These are phyloP conservation scores for Ahaetulla prasina DNA, from an alignment of 2,113 vertebrate species.

Conservation along the genomic window DNA sequence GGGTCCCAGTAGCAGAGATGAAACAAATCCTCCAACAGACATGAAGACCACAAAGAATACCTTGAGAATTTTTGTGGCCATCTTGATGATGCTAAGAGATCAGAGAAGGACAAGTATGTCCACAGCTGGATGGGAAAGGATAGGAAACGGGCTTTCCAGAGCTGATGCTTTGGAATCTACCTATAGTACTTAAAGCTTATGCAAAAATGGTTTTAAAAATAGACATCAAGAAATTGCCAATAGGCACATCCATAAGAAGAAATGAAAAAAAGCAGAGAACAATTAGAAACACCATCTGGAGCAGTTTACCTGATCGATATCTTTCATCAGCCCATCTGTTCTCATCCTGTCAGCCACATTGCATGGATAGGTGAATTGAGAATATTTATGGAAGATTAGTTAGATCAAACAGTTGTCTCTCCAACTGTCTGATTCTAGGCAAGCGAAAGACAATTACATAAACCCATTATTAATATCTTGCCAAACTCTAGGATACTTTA, in stretches of 20 bases:
- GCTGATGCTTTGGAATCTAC: not conserved
- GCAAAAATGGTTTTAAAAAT: not conserved
- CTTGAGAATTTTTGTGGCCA: no score
- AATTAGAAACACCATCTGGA: not conserved
- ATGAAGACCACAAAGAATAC: not conserved
- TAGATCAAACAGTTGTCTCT: not conserved
- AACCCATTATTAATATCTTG: constrained; percentile 24
- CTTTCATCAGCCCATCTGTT: not conserved
- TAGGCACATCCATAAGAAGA: not conserved
- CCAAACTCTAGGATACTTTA: constrained; percentile 39
- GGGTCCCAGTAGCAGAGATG: not conserved
- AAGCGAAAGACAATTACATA: not conserved
- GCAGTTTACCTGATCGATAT: not conserved
- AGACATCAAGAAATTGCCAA: not conserved
- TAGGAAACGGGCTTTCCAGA: not conserved
- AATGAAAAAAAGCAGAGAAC: not conserved
- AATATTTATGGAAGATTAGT: not conserved
- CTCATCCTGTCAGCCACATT: not conserved
- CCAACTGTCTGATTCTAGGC: not conserved
- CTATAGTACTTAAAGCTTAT: not conserved
- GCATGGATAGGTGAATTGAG: not conserved
- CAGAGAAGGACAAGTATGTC: not conserved
- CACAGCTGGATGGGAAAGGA: not conserved
- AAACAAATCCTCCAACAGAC: not conserved
- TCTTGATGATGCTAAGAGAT: no score